Percentiles rank a stretch among this genome's conserved stretches.
These are phyloP conservation scores for Toxotes jaculatrix DNA, from an alignment of 2,113 vertebrate genomes.

Conservation along the genomic window DNA sequence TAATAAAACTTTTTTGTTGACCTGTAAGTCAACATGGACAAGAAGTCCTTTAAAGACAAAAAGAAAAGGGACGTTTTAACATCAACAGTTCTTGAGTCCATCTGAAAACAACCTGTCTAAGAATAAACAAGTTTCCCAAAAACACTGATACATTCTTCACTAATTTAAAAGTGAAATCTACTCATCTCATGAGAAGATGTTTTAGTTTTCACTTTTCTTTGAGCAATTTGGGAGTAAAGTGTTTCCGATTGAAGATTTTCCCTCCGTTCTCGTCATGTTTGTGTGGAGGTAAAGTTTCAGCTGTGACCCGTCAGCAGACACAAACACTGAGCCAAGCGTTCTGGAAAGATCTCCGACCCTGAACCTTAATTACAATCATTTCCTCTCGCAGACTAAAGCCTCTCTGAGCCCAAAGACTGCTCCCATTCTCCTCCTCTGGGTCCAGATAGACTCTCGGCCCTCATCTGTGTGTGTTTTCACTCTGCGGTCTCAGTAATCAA, in stretches of 20 bases:
- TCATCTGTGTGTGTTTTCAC: slow-evolving; percentile 30
- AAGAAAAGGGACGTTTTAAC: too few relatives aligned
- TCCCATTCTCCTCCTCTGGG: not conserved
- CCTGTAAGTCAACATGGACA: too few relatives aligned
- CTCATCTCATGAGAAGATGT: too few relatives aligned
- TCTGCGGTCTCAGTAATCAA: slow-evolving; percentile 35
- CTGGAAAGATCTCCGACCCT: slow-evolving; percentile 40
- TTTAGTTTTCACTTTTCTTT: too few relatives aligned
- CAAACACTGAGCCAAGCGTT: not conserved
- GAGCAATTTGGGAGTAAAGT: too few relatives aligned
- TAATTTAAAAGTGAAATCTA: too few relatives aligned
- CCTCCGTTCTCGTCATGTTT: not conserved
- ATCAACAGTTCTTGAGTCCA: not conserved
- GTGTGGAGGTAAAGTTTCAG: not conserved
- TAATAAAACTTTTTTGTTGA: too few relatives aligned
- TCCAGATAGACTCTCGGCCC: not conserved
- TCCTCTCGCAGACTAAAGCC: slow-evolving; percentile 40
- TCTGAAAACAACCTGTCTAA: too few relatives aligned
- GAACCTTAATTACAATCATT: slow-evolving; percentile 52
- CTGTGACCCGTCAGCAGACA: slow-evolving; percentile 22
- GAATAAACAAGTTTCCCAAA: too few relatives aligned
- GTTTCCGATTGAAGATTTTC: too few relatives aligned
- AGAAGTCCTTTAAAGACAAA: too few relatives aligned
- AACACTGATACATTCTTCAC: too few relatives aligned
- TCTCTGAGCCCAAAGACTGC: slow-evolving; percentile 35